These are phyloP conservation scores for Schrankia costaestrigalis DNA, from an alignment of 2,888 invertebrate genomes.

Conservation along the genomic window DNA sequence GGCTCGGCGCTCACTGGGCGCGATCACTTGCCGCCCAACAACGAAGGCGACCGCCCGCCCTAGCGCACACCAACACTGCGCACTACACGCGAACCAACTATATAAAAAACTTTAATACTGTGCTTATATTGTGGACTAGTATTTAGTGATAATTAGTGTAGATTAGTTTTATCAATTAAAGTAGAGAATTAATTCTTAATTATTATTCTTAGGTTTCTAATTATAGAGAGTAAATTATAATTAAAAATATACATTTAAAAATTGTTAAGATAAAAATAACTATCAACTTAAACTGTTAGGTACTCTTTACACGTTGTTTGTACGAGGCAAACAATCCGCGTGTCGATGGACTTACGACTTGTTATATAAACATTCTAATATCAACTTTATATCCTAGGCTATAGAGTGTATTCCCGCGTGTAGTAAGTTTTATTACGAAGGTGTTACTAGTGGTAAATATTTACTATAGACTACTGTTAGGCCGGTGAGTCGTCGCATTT, in stretches of 20 bases:
- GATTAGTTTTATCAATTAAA: neutral
- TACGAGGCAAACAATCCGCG: slow-evolving; percentile 32
- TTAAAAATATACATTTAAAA: slow-evolving; percentile 36
- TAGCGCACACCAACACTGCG: slow-evolving; percentile 24
- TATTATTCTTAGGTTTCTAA: neutral
- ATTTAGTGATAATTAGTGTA: slow-evolving; percentile 2
- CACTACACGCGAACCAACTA: slow-evolving; percentile 11
- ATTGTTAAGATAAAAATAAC: slow-evolving; percentile 52
- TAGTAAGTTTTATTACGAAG: slow-evolving; percentile 27
- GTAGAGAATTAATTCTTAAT: neutral
- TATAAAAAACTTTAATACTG: slow-evolving; percentile 2
- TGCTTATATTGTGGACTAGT: slow-evolving; percentile 4
- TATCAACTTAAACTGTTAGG: slow-evolving; percentile 51
- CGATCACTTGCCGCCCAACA: slow-evolving; percentile 59
- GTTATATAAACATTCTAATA: slow-evolving; percentile 5
- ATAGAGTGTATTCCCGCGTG: slow-evolving; percentile 32
- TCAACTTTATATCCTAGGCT: slow-evolving; percentile 12
- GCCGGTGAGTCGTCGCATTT: slow-evolving; percentile 23
- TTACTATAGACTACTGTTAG: slow-evolving; percentile 35
- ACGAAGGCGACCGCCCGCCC: slow-evolving; percentile 58
- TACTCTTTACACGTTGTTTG: slow-evolving; percentile 42
- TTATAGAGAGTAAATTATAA: slow-evolving; percentile 34
- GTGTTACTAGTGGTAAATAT: slow-evolving; percentile 50
- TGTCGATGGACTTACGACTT: slow-evolving; percentile 42
- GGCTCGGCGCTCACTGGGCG: slow-evolving; percentile 21